These are phyloP conservation scores for Polymixis lichenea DNA, from an alignment of 2,888 invertebrate species.

Conservation along the genomic window DNA sequence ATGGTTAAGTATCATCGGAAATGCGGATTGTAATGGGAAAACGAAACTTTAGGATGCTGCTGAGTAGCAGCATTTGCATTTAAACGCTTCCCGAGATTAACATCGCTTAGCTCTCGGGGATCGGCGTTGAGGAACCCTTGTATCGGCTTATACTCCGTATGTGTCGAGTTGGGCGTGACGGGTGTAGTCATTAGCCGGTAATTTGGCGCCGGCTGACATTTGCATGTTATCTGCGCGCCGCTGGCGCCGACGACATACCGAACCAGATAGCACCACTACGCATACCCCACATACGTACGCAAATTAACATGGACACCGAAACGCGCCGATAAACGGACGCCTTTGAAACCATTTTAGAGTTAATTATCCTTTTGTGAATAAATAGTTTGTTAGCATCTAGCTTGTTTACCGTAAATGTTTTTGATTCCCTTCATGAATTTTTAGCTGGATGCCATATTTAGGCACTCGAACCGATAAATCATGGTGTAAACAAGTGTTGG, in stretches of 20 bases:
- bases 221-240: constrained; percentile 64
- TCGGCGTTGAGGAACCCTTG: constrained; percentile 11
- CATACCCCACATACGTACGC: constrained; percentile 54
- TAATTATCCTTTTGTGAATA: constrained; percentile 36
- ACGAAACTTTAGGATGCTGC: constrained; percentile 47
- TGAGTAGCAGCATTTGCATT: constrained; percentile 56
- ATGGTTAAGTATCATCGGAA: constrained; percentile 63
- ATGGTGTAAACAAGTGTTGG: constrained; percentile 18
- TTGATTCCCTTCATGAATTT: constrained; percentile 24
- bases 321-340: constrained; percentile 35
- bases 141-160: constrained; percentile 8
- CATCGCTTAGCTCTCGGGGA: constrained; percentile 27
- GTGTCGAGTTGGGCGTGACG: constrained; percentile 33
- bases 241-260: constrained; percentile 54
- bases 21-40: constrained; percentile 58
- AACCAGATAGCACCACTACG: constrained; percentile 42
- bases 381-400: constrained; percentile 4
- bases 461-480: constrained; percentile 27
- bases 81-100: constrained; percentile 60
- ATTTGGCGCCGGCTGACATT: constrained; percentile 65
- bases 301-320: constrained; percentile 53
- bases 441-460: constrained; percentile 23
- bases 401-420: constrained; percentile 24
- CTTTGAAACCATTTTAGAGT: constrained; percentile 32
- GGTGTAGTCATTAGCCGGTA: constrained; percentile 54